Conservation (phyloP, 2,797 vertebrate species). For the Thalassophryne amazonica region DNA sequence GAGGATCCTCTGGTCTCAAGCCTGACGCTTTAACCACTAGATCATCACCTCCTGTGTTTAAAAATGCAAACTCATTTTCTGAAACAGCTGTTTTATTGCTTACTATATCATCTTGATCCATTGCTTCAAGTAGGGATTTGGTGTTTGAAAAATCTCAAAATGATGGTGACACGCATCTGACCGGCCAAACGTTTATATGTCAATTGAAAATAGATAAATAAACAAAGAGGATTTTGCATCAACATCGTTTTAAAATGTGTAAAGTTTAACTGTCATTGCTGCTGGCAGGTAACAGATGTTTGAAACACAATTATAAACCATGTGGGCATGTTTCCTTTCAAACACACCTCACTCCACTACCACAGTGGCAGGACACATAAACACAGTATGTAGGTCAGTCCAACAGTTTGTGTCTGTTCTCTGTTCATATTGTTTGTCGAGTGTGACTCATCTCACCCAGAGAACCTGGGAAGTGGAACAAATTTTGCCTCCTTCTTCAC, state of each 20-base stretch:
- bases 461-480: slow-evolving; percentile 49
- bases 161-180: too few relatives aligned
- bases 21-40: too few relatives aligned
- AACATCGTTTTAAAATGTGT: slow-evolving; percentile 1
- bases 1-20: too few relatives aligned
- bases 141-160: too few relatives aligned
- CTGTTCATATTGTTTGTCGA: slow-evolving; percentile 49
- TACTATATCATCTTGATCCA: too few relatives aligned
- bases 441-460: slow-evolving; percentile 65
- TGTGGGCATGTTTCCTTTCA: slow-evolving; percentile 61
- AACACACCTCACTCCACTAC: slow-evolving; percentile 26
- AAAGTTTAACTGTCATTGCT: slow-evolving; percentile 33
- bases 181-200: too few relatives aligned
- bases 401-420: slow-evolving; percentile 64
- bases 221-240: too few relatives aligned
- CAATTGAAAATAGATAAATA: too few relatives aligned
- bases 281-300: slow-evolving; percentile 32
- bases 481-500: slow-evolving; percentile 10
- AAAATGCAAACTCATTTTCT: too few relatives aligned
- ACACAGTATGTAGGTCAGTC: slow-evolving; percentile 69
- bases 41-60: too few relatives aligned
- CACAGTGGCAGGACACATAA: slow-evolving; percentile 51
- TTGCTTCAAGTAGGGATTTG: too few relatives aligned
- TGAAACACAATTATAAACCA: slow-evolving; percentile 47
- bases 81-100: too few relatives aligned